Conservation (phyloP, 2,797 vertebrate genomes). For the Neosilurus hyrtlii region DNA sequence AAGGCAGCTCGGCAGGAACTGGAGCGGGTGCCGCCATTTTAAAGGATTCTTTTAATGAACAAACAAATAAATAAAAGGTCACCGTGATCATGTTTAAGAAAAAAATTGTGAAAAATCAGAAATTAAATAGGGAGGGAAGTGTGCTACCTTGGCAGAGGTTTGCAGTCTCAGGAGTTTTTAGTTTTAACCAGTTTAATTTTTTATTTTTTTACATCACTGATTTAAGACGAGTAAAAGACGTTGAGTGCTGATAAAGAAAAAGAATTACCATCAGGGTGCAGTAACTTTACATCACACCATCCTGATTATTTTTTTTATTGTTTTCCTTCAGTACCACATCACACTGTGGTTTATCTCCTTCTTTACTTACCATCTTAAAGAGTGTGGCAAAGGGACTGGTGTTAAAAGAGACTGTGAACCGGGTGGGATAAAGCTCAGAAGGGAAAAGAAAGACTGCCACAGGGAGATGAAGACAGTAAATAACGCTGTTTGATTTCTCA, state of each 20-base stretch:
- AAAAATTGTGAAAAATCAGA: too few relatives aligned
- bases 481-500: constrained; percentile 2
- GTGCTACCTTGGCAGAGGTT: too few relatives aligned
- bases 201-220: not conserved
- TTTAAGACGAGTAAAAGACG: not conserved
- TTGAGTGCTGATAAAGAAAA: not conserved
- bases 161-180: too few relatives aligned
- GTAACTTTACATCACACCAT: not conserved
- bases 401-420: not conserved
- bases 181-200: not conserved
- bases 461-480: not conserved
- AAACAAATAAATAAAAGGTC: too few relatives aligned
- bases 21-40: too few relatives aligned
- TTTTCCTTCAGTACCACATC: not conserved
- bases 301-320: not conserved
- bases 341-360: not conserved
- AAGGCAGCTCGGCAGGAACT: too few relatives aligned
- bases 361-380: not conserved
- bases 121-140: too few relatives aligned
- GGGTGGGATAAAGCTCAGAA: not conserved
- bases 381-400: not conserved
- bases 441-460: not conserved
- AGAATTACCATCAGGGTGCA: not conserved
- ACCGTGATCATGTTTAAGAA: too few relatives aligned
- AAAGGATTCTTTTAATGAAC: too few relatives aligned